Base-by-base conservation (phyloP, 2,113 vertebrate species). In the Pipa parva region DNA sequence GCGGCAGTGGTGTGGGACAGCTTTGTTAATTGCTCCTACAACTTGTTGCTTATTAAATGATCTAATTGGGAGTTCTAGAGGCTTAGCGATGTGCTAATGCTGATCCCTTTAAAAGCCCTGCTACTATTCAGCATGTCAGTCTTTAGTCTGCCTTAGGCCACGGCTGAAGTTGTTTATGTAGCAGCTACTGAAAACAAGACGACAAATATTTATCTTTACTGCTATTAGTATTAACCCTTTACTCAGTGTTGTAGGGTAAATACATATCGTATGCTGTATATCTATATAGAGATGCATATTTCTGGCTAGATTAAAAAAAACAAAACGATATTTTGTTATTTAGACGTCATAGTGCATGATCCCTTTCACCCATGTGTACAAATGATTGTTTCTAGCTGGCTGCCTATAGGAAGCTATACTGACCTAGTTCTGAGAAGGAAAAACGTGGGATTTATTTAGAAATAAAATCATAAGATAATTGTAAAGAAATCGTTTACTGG, bases 81-180 rank as follows among this genome's bases (percentile, higher is more conserved):
- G 63, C 39, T 59, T 58, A 26, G 51, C 59, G 42, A 49, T 48
- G 27, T 46, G 9, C 55, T 67, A 67, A 67, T 59, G 50, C 64
- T 49, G 42, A 49, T 59, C 54, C 13, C 55, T 49, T 46, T 36
- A 36, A 58, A 59, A 59, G 36, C 28, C 56, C 11, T 24, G 25
- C 11, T 13, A 20, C 28, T 46, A 10, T 50, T 68, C n/a, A 51
- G 25, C 22, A 17, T 68, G 56, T 59, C 65, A 68, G 45, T 59
- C 46, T 51, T 39, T 2, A 50, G 5, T 7, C 24, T 59, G 56
- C 65, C 65, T 31, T 5, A 51, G 45, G 65, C 56, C 22, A 36
- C 42, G 29, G 1, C 12, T 39, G 36, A 3, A 25, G 28, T 27
- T 59, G 56, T 60, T 68, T 68, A 59, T 11, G 10, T 59, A 60